A percentile compares a stretch with the other conserved stretches of the same genome.
These are phyloP conservation scores for Sebastes nivosus DNA, from an alignment of 2,797 vertebrate species.

Conservation along the genomic window DNA sequence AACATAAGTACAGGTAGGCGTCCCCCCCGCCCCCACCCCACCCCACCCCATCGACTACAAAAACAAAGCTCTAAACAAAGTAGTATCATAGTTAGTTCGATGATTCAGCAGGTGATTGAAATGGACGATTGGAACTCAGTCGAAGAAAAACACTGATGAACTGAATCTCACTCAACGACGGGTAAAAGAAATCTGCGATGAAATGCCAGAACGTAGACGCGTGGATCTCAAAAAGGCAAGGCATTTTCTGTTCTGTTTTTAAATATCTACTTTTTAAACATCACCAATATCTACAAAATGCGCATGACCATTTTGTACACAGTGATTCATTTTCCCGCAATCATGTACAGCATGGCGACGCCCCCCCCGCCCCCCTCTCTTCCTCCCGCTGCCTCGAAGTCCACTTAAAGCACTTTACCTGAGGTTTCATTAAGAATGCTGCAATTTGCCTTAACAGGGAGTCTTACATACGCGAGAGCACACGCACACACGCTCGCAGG, in stretches of 20 bases:
- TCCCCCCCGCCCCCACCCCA: not conserved
- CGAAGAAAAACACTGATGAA: slow-evolving; percentile 39
- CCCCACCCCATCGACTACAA: slow-evolving; percentile 9
- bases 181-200: slow-evolving; percentile 23
- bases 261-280: slow-evolving; percentile 87
- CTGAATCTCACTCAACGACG: slow-evolving; percentile 5
- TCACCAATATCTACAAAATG: slow-evolving; percentile 94
- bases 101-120: slow-evolving; percentile 62
- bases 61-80: slow-evolving; percentile 44
- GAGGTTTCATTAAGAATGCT: slow-evolving; percentile 92
- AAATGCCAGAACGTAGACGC: slow-evolving; percentile 79
- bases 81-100: slow-evolving; percentile 45
- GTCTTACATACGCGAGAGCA: slow-evolving; percentile 55
- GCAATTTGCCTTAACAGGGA: slow-evolving; percentile 87
- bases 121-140: slow-evolving; percentile 53
- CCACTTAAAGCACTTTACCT: slow-evolving; percentile 93
- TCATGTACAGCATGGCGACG: slow-evolving; percentile 88
- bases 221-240: slow-evolving; percentile 90
- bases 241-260: slow-evolving; percentile 91
- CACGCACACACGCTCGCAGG: slow-evolving; percentile 6
- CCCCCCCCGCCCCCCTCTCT: slow-evolving; percentile 31
- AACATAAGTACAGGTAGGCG: slow-evolving; percentile 32
- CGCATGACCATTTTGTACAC: slow-evolving; percentile 90
- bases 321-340: slow-evolving; percentile 84
- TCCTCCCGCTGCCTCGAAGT: slow-evolving; percentile 75